These are phyloP conservation scores for Oncorhynchus masou DNA, from an alignment of 2,113 vertebrate species.

Conservation along the genomic window DNA sequence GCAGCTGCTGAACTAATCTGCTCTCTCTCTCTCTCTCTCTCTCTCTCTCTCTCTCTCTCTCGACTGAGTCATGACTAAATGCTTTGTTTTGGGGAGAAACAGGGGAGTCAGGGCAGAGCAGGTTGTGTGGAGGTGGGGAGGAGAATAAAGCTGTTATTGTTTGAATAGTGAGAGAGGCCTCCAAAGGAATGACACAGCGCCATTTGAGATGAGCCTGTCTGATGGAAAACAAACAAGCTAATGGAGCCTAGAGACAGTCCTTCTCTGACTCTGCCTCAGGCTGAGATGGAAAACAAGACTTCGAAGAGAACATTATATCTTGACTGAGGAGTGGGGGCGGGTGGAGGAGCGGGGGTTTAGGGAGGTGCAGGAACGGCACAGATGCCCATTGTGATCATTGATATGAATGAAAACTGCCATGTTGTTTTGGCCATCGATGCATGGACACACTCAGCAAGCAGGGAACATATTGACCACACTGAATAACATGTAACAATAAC, in stretches of 20 bases:
- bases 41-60: constrained; percentile 40
- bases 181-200: constrained; percentile 45
- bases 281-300: neutral
- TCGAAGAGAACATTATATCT: constrained; percentile 24
- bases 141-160: constrained; percentile 61
- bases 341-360: constrained; percentile 19
- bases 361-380: constrained; percentile 5
- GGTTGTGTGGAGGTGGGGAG: constrained; percentile 20
- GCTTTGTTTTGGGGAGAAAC: constrained; percentile 59
- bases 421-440: neutral
- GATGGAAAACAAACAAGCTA: constrained; percentile 53
- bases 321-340: constrained; percentile 25
- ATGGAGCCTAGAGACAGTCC: constrained; percentile 22
- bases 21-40: neutral
- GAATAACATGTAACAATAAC: neutral
- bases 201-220: constrained; percentile 41
- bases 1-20: constrained; percentile 8
- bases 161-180: constrained; percentile 33
- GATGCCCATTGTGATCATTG: neutral
- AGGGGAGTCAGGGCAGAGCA: constrained; percentile 51
- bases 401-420: neutral
- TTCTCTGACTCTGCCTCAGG: constrained; percentile 26
- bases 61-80: constrained; percentile 62
- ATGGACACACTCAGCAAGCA: neutral
- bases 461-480: neutral